Percentiles rank a stretch among this genome's conserved stretches.
phyloP scores from a whole-genome alignment of 1,140 invertebrate species.

The Apis mellifera region DNA sequence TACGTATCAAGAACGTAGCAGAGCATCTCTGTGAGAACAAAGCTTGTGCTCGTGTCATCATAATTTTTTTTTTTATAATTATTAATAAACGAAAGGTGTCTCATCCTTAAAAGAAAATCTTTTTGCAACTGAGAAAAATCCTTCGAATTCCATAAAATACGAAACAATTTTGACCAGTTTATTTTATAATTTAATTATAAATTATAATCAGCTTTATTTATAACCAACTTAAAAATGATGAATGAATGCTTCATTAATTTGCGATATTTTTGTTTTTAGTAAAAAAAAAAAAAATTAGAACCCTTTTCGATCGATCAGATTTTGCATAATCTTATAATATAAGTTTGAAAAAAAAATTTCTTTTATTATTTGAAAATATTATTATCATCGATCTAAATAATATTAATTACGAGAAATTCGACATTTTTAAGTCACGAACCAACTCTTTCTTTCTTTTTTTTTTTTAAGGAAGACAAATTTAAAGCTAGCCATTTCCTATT shows the following conservation, averaged over 20 bases:
- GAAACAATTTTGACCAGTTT: background rate
- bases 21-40: background rate
- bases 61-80: background rate
- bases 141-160: background rate
- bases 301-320: no score
- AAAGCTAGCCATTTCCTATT: background rate
- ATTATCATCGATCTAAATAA: no score
- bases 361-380: background rate
- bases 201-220: no score
- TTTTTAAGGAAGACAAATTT: background rate
- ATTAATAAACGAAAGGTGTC: background rate
- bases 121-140: background rate
- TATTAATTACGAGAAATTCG: no score
- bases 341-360: no score
- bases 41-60: background rate
- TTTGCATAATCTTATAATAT: no score
- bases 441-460: no score
- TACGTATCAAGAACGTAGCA: background rate
- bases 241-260: no score
- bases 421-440: background rate
- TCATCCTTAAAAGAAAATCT: background rate
- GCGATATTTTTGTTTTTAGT: no score
- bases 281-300: no score
- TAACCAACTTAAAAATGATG: background rate
- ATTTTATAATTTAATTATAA: no score